Evolutionary conservation across 2,888 invertebrate species (phyloP), one percentile per base, ranked within the genome.

Genomic region (Drosophila borealis): DNA sequence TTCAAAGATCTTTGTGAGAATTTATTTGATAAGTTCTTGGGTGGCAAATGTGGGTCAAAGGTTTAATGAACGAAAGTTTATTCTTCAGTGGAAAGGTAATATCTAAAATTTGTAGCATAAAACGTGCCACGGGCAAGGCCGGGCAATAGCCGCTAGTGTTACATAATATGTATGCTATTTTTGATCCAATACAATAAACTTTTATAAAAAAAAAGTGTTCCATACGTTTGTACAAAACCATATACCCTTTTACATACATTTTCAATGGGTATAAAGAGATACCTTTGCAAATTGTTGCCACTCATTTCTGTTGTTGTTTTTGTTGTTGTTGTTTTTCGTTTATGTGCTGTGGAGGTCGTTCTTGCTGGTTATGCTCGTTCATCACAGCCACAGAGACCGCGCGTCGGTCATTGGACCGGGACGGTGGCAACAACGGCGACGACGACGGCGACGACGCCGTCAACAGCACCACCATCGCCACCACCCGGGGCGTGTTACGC

Each of bases 371-470:
- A 85, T 83, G 87, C 81, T 77, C 67, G 67, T 66, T 80, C 80
- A 74, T 74, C 64, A 74, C 8, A 29, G 59, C 37, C 46, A 37
- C 75, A 64, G 57, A 62, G 60, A 64, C 46, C 63, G 73, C 81
- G 80, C 84, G 77, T 80, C 89, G 83, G 83, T 83, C 83, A 83
- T 83, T 83, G 83, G 83, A 83, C 83, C 89, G 89, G 51, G 62
- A 80, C 87, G 64, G 64, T 64, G 59, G 68, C 68, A 2, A 17
- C 17, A 2, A 17, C 17, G 17, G 17, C 17, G 17, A 17, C 17
- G 17, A 17, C 17, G 48, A 54, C 61, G 36, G 46, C 63, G 45
- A 45, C 55, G 60, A 21, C 46, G 53, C 17, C 55, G 42, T n/a
- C 65, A 53, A 14, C 68, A 36, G 25, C 54, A 57, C 37, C 46